Evolutionary conservation across 2,797 vertebrate genomes (phyloP).

Genomic region (Helostoma temminkii): DNA sequence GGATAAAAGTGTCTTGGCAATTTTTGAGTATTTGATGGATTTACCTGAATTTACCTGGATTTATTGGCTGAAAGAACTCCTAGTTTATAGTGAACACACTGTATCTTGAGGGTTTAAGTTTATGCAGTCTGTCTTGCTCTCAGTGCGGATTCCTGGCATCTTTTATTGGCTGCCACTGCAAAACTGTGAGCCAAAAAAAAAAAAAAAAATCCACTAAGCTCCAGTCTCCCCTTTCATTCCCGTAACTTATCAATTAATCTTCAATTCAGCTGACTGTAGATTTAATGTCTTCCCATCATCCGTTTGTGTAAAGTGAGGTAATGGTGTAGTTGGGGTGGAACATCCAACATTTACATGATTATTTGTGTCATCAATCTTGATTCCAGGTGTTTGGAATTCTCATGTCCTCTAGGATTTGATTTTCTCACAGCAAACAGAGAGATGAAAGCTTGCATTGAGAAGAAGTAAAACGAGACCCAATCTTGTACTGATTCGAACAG

Average conservation of each 20-base stretch:
- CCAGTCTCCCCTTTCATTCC: constrained; percentile 27
- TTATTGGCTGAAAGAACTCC: constrained; percentile 40
- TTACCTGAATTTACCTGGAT: constrained; percentile 54
- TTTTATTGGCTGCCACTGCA: constrained; percentile 27
- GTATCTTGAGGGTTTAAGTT: constrained; percentile 38
- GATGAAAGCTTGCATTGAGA: constrained; percentile 52
- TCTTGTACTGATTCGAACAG: constrained; percentile 28
- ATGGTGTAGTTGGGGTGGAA: constrained; percentile 15
- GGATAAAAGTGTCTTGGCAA: constrained; percentile 42
- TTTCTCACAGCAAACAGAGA: constrained; percentile 2
- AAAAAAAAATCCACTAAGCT: constrained; percentile 30
- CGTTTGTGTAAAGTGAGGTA: constrained; percentile 16
- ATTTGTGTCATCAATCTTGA: not conserved
- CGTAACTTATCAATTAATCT: constrained; percentile 50
- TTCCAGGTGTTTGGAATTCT: constrained; percentile 25
- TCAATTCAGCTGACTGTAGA: constrained; percentile 39
- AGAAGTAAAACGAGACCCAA: constrained; percentile 41
- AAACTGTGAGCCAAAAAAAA: constrained; percentile 35
- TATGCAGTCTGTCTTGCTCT: constrained; percentile 36
- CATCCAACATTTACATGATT: constrained; percentile 10
- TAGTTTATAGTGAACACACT: constrained; percentile 30
- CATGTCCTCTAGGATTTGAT: constrained; percentile 1
- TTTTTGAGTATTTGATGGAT: constrained; percentile 50
- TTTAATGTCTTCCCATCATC: constrained; percentile 23
- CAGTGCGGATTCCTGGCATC: constrained; percentile 44